Evolutionary conservation across 2,888 invertebrate species (phyloP).

Genomic region (Caradrina clavipalpis): DNA sequence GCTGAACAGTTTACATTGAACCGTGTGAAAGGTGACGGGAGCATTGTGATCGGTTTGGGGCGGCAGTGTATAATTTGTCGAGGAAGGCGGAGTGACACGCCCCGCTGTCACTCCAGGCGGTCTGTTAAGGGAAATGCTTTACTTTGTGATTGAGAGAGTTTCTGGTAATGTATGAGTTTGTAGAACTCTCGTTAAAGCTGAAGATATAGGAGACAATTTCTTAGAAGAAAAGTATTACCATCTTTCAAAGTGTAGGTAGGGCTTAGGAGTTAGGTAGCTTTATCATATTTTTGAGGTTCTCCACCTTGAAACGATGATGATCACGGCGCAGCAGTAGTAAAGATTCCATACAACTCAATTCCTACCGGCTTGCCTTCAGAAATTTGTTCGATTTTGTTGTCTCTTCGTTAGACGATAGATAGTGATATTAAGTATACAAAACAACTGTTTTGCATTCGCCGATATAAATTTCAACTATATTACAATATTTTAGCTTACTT

Average conservation of each 20-base stretch:
- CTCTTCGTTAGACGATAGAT: too few relatives aligned
- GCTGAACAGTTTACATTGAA: slow-evolving; percentile 46
- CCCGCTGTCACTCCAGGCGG: slow-evolving; percentile 75
- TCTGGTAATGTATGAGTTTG: slow-evolving; percentile 5
- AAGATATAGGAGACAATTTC: neutral
- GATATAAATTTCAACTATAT: too few relatives aligned
- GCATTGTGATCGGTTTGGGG: slow-evolving; percentile 53
- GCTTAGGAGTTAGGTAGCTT: too few relatives aligned
- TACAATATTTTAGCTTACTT: too few relatives aligned
- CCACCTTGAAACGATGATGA: too few relatives aligned
- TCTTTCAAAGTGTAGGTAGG: neutral
- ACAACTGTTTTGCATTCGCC: too few relatives aligned
- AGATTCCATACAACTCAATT: too few relatives aligned
- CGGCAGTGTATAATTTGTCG: slow-evolving; percentile 78
- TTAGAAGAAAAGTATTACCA: neutral
- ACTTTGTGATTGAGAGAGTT: slow-evolving; percentile 38
- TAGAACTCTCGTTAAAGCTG: neutral
- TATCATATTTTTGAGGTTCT: too few relatives aligned
- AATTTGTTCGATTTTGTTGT: too few relatives aligned
- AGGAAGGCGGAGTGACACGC: slow-evolving; percentile 81
- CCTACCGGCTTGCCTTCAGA: too few relatives aligned
- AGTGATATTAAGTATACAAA: too few relatives aligned
- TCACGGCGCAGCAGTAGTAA: too few relatives aligned
- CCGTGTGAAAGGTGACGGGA: slow-evolving; percentile 46
- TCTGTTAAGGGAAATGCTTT: slow-evolving; percentile 74